Conservation (phyloP, 2,113 vertebrate genomes). For the Taxidea taxus region DNA sequence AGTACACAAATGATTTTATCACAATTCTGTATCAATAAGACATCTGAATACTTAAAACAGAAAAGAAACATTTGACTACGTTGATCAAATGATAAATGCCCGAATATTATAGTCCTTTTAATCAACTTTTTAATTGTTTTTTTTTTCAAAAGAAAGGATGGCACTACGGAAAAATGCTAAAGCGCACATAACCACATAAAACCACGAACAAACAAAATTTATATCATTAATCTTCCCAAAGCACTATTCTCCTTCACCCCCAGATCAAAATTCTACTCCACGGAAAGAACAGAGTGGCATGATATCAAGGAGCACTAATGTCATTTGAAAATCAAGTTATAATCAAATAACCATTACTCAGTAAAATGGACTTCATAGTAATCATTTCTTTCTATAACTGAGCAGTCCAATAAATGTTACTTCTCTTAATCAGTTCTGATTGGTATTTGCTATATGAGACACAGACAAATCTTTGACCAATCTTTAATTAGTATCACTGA, state of each 20-base stretch:
- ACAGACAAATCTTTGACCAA: slow-evolving; percentile 81
- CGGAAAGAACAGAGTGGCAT: neutral
- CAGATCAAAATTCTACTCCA: neutral
- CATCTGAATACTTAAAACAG: neutral
- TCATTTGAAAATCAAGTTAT: slow-evolving; percentile 39
- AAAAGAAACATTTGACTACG: neutral
- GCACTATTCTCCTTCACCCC: neutral
- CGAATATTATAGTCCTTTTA: neutral
- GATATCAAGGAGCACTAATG: neutral
- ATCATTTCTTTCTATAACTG: slow-evolving; percentile 56
- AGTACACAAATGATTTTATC: neutral
- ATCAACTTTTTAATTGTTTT: neutral
- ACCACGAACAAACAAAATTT: neutral
- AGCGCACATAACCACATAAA: neutral
- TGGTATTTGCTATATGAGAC: slow-evolving; percentile 75
- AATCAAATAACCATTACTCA: slow-evolving; percentile 54
- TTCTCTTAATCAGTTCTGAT: slow-evolving; percentile 78
- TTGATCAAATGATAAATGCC: neutral
- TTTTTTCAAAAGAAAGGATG: slow-evolving; percentile 4
- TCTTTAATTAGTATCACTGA: slow-evolving; percentile 82
- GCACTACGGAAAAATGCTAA: neutral
- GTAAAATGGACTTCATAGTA: neutral
- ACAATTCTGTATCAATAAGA: neutral
- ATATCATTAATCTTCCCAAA: neutral
- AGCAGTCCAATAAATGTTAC: slow-evolving; percentile 74